Conservation (phyloP, 2,888 invertebrate genomes). For the Actias luna region DNA sequence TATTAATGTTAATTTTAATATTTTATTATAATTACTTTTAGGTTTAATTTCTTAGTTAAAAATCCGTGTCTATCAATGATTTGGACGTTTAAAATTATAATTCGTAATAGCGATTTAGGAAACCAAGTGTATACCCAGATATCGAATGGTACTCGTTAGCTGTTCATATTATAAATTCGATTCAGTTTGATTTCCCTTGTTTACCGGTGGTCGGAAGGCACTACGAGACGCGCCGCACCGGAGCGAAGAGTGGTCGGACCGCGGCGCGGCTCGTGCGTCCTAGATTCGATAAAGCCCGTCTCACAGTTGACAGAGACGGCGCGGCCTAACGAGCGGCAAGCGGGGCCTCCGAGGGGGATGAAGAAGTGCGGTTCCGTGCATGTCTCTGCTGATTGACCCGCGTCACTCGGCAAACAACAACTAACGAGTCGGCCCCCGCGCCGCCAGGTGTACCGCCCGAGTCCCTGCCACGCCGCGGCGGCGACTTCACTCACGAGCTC, state of each 20-base stretch:
- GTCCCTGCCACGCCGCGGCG: constrained; percentile 73
- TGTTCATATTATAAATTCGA: constrained; percentile 56
- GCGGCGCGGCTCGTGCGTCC: constrained; percentile 78
- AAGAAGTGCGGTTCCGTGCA: constrained; percentile 82
- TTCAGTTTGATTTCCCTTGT: constrained; percentile 78
- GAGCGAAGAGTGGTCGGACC: constrained; percentile 70
- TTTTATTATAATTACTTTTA: too few relatives aligned
- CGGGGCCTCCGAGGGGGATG: constrained; percentile 53
- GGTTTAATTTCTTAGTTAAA: too few relatives aligned
- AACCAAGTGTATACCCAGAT: too few relatives aligned
- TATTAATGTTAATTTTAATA: too few relatives aligned
- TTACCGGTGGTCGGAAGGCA: constrained; percentile 64
- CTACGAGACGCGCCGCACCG: constrained; percentile 56
- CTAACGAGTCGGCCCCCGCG: constrained; percentile 79
- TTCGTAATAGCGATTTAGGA: neutral
- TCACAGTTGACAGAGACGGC: constrained; percentile 79
- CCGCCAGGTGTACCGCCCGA: constrained; percentile 72
- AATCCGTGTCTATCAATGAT: too few relatives aligned
- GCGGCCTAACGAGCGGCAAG: constrained; percentile 73
- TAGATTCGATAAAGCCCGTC: constrained; percentile 81
- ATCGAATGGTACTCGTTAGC: neutral
- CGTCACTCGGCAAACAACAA: constrained; percentile 82
- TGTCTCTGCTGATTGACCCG: constrained; percentile 82
- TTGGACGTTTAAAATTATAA: neutral
- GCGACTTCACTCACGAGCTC: constrained; percentile 69